Conservation (phyloP, 2,113 vertebrate species). For the Rutilus rutilus region DNA sequence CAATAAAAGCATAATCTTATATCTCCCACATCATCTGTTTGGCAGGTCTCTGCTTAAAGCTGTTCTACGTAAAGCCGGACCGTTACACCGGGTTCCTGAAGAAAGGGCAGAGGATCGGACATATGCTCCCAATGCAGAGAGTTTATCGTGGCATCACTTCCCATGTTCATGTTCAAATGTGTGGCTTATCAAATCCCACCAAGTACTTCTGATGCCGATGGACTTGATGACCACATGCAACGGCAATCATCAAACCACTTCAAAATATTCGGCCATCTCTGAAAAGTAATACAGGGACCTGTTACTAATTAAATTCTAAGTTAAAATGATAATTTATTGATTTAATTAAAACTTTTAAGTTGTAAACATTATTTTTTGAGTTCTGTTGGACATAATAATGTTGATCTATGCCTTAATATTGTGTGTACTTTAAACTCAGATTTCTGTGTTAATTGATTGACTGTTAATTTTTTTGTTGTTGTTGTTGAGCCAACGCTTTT, state of each 20-base stretch:
- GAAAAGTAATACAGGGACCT: too few species aligned
- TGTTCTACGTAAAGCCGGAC: conserved; percentile 78
- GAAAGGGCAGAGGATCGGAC: conserved; percentile 77
- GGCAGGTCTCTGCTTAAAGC: conserved; percentile 76
- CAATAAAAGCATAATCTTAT: not conserved
- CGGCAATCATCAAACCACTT: not conserved
- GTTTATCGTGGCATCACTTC: conserved; percentile 80
- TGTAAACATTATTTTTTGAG: too few species aligned
- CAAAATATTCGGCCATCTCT: not conserved
- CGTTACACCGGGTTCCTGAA: conserved; percentile 70
- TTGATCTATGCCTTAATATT: too few species aligned
- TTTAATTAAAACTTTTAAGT: too few species aligned
- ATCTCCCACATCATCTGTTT: not conserved
- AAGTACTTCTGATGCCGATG: conserved; percentile 62
- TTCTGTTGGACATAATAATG: too few species aligned
- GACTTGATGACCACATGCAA: not conserved
- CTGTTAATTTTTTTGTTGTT: too few species aligned
- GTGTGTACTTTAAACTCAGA: too few species aligned
- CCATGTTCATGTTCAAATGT: conserved; percentile 81
- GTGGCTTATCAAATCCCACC: conserved; percentile 74
- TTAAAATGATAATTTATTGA: too few species aligned
- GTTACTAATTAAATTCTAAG: too few species aligned
- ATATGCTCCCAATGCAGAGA: conserved; percentile 76
- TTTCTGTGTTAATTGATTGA: too few species aligned
- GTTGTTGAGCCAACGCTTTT: too few species aligned